These are phyloP conservation scores for Oplegnathus fasciatus DNA, from an alignment of 2,113 vertebrate genomes.

Conservation along the genomic window DNA sequence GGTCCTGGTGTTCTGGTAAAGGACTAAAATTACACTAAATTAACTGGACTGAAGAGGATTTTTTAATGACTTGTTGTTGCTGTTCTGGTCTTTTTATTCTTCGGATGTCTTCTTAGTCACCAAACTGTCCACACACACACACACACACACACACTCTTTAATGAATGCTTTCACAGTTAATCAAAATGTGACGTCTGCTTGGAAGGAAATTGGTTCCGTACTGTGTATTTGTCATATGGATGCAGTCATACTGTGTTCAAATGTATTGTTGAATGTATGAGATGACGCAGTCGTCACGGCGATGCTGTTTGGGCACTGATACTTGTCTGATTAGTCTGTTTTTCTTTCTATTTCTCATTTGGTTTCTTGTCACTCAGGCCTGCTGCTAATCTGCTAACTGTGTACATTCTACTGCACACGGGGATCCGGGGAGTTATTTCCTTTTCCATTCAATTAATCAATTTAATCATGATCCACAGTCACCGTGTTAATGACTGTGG, in stretches of 20 bases:
- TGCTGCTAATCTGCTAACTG: slow-evolving; percentile 28
- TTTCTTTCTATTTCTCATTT: slow-evolving; percentile 7
- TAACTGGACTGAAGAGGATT: neutral
- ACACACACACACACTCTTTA: neutral
- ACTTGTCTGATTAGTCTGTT: slow-evolving; percentile 5
- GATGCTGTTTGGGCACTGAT: neutral
- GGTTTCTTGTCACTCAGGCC: slow-evolving; percentile 16
- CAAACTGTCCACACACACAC: neutral
- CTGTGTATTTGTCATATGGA: neutral
- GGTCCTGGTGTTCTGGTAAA: slow-evolving; percentile 3
- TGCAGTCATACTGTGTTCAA: neutral
- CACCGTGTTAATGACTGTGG: slow-evolving; percentile 31
- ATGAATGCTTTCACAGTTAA: neutral
- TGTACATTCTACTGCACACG: neutral
- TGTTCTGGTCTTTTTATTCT: too few species aligned
- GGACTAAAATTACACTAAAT: neutral
- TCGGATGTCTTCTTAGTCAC: too few species aligned
- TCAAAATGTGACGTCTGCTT: neutral
- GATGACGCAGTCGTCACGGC: neutral
- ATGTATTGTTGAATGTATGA: neutral
- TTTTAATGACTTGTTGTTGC: too few species aligned
- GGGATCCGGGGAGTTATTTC: slow-evolving; percentile 23
- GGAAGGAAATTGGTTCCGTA: neutral
- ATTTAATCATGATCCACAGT: slow-evolving; percentile 50
- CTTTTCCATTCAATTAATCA: slow-evolving; percentile 56